Percentiles rank a stretch among this genome's conserved stretches.
Evolutionary conservation across 2,888 invertebrate genomes (phyloP).

Genomic region (Clistopyga incitator): DNA sequence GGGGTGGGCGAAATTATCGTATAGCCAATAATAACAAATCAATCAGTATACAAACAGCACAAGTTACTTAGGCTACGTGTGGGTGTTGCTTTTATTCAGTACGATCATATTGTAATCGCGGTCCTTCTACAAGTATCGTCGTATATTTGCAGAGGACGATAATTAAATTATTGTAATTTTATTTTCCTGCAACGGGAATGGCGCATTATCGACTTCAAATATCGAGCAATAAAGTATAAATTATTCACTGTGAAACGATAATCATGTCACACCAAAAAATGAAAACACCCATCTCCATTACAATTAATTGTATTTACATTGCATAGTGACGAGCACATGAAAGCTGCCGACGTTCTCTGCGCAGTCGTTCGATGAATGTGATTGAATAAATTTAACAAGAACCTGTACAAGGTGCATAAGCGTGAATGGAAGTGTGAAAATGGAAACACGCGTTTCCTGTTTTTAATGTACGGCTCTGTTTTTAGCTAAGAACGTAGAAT

Average conservation of each 20-base stretch:
- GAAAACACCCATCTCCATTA: constrained; percentile 55
- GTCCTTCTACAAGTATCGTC: constrained; percentile 32
- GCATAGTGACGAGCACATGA: constrained; percentile 56
- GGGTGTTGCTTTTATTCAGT: constrained; percentile 54
- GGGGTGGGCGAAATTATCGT: constrained; percentile 60
- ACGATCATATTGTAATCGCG: constrained; percentile 40
- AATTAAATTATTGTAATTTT: constrained; percentile 34
- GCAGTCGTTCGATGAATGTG: constrained; percentile 57
- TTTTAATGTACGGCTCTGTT: constrained; percentile 41
- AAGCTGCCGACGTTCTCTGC: constrained; percentile 11
- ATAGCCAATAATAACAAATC: constrained; percentile 56
- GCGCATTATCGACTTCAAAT: constrained; percentile 39
- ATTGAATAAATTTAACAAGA: constrained; percentile 62
- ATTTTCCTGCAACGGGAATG: constrained; percentile 39
- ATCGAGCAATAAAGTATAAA: constrained; percentile 52
- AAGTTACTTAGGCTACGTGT: constrained; percentile 63
- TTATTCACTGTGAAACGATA: constrained; percentile 48
- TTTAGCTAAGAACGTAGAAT: constrained; percentile 53
- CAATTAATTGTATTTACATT: constrained; percentile 41
- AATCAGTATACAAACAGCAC: constrained; percentile 66
- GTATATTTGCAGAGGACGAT: constrained; percentile 31
- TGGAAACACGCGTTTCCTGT: constrained; percentile 24
- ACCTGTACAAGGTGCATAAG: constrained; percentile 37
- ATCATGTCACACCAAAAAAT: constrained; percentile 24
- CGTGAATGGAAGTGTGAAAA: constrained; percentile 50